These are phyloP conservation scores for Oreonectes daqikongensis DNA, from an alignment of 2,797 vertebrate species.

Conservation along the genomic window DNA sequence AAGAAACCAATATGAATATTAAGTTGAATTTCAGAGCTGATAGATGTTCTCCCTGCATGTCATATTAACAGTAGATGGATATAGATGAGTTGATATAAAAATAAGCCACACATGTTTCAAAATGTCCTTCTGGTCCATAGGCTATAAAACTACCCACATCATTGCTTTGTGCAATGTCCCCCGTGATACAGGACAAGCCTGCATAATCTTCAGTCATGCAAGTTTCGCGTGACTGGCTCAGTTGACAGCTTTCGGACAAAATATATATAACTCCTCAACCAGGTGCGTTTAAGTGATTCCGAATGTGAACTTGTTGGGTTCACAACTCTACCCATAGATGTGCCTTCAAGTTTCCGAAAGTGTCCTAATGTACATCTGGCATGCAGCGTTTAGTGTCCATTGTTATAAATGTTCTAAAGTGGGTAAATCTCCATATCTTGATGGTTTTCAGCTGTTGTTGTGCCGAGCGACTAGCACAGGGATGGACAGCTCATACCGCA, in stretches of 20 bases:
- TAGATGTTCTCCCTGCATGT: background rate
- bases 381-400: too few relatives aligned
- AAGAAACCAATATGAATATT: too few relatives aligned
- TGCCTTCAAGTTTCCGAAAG: conserved; percentile 13
- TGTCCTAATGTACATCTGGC: conserved; percentile 19
- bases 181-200: conserved; percentile 40
- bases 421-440: conserved; percentile 32
- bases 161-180: conserved; percentile 36
- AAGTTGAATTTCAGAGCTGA: too few relatives aligned
- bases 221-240: conserved; percentile 46
- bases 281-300: conserved; percentile 52
- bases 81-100: conserved; percentile 14
- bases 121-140: conserved; percentile 3
- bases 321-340: conserved; percentile 3
- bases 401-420: background rate
- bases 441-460: conserved; percentile 56
- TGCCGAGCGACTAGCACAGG: conserved; percentile 43
- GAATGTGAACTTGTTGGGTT: conserved; percentile 20
- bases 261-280: conserved; percentile 50
- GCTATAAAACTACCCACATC: conserved; percentile 48
- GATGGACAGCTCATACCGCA: conserved; percentile 15
- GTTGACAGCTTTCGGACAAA: conserved; percentile 31
- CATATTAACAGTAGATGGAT: conserved; percentile 3
- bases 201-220: conserved; percentile 51
- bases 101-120: conserved; percentile 14